Evolutionary conservation across 2,113 vertebrate species (phyloP).

Genomic region (Mormoops blainvillei): DNA sequence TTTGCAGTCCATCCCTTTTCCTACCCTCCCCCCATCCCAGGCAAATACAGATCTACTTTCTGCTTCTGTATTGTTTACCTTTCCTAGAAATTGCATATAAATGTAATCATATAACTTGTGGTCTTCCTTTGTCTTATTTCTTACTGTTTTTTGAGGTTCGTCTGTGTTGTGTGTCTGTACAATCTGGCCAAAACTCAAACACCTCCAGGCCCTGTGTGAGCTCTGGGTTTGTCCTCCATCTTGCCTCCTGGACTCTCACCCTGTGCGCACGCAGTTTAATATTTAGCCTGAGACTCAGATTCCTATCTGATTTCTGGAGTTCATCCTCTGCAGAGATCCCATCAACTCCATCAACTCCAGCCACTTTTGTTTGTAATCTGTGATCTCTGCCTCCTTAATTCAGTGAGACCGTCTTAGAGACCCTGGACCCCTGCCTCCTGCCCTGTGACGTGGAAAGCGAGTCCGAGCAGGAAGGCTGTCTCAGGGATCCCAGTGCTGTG

Average conservation of each 20-base stretch:
- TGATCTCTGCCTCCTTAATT: background rate
- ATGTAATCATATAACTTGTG: rapidly evolving
- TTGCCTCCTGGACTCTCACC: background rate
- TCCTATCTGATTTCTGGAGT: background rate
- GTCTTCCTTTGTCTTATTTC: background rate
- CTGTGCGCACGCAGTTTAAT: background rate
- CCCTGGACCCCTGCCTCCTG: background rate
- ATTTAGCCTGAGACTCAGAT: background rate
- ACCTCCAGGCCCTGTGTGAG: background rate
- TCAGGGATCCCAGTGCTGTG: background rate
- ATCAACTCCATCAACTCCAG: background rate
- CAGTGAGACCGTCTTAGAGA: rapidly evolving
- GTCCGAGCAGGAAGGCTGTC: background rate
- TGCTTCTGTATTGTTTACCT: background rate
- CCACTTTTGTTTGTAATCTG: background rate
- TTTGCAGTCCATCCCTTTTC: background rate
- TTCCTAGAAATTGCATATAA: background rate
- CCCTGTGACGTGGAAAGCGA: background rate
- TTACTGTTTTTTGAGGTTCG: background rate
- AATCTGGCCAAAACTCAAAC: background rate
- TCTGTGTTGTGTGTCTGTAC: background rate
- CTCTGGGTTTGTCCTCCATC: background rate
- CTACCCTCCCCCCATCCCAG: background rate
- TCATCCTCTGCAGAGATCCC: background rate
- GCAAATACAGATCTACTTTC: background rate